Base-by-base conservation (phyloP, 1,140 invertebrate species). In the Euschistus heros region DNA sequence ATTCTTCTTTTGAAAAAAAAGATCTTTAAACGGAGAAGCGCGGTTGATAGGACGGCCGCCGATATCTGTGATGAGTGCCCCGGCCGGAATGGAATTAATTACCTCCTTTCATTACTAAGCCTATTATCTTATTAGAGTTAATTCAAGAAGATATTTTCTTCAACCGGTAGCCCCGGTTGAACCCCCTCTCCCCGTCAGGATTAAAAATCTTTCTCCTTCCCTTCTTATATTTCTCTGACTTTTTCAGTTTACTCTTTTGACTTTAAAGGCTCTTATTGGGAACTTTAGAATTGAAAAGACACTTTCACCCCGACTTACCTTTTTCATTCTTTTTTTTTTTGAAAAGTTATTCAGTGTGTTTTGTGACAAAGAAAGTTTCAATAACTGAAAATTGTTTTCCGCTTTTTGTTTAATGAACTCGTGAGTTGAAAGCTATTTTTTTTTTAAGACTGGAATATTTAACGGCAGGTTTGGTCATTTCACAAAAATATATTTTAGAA, bases 111-210 rank as follows among this genome's bases (percentile, higher is more conserved):
- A 59, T 59, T 59, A 26, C 10, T 50, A 59, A 59, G 55, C 55
- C 55, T 59, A 59, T 59, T 59, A 59, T 59, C 55, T 59, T 59
- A 59, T 59, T 59, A 59, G 26, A 59, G 20, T 59, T 59, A 59
- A 59, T 59, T 59, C 24, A 33, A 59, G 24, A 24, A 18, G n/a
- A 59, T 27, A 59, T 22, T 50, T 50, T 50, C 47, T 37, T 37
- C 33, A 37, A 37, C 33, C 33, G 33, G 33, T 37, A 37, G 33
- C 33, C 33, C 33, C 33, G 17, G 42, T 44, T 44, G 42, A 44
- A 17, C 8, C 47, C 6, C 15, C 15, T 47, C 46, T 6, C 46
- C 14, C 47, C 22, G 10, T 50, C 47, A 22, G 22, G 47, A 50
- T 50, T 50, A 50, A 50, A 50, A 50, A 50, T 50, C 22, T 50